Percentiles rank a stretch among this genome's conserved stretches.
Evolutionary conservation across 2,113 vertebrate species (phyloP).

Genomic region (Mola mola): DNA sequence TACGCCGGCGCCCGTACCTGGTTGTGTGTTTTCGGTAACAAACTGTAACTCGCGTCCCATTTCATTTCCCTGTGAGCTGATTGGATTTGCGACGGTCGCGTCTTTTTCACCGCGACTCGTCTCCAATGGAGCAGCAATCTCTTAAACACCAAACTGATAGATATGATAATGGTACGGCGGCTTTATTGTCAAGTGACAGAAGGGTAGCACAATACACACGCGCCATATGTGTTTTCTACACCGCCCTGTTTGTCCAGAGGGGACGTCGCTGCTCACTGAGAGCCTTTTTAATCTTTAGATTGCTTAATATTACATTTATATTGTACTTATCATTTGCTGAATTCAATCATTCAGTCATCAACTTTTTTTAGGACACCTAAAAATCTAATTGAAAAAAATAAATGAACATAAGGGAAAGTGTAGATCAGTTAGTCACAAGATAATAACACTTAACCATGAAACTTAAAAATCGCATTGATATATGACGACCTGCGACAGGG

Average conservation of each 20-base stretch:
- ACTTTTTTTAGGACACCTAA: no score
- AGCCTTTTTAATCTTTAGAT: no score
- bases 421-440: conserved; percentile 11
- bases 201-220: conserved; percentile 43
- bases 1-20: conserved; percentile 31
- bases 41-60: conserved; percentile 67
- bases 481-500: conserved; percentile 44
- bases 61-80: conserved; percentile 80
- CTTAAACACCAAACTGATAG: conserved; percentile 72
- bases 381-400: no score
- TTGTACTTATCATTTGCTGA: no score
- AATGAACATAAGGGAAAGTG: conserved; percentile 2
- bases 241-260: conserved; percentile 30
- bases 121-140: conserved; percentile 71
- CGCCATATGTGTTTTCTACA: conserved; percentile 24
- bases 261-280: conserved; percentile 21
- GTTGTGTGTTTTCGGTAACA: conserved; percentile 65
- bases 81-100: conserved; percentile 78
- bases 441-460: conserved; percentile 5
- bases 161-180: conserved; percentile 78
- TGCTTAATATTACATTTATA: no score
- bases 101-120: conserved; percentile 43
- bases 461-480: conserved; percentile 19
- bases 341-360: no score
- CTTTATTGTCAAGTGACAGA: conserved; percentile 78